These are phyloP conservation scores for Parazoanthus swiftii DNA, from an alignment of 92 coral and sea anemone species.

Conservation along the genomic window DNA sequence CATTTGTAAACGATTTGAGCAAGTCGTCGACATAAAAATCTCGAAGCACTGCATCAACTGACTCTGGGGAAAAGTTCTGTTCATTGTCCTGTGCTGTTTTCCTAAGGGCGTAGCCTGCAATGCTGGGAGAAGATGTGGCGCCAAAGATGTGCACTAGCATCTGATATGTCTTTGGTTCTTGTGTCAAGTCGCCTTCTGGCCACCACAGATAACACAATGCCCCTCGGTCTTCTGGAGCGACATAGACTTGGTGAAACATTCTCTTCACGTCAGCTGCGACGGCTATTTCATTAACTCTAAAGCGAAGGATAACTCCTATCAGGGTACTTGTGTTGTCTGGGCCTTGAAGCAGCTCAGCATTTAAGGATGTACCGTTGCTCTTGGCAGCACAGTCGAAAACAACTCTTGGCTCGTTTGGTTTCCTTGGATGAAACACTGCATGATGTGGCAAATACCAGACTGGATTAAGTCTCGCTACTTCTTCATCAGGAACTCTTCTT, in stretches of 20 bases:
- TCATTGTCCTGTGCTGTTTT: too few species aligned
- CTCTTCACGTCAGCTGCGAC: conserved; percentile 42
- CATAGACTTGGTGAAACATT: too few species aligned
- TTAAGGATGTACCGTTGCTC: conserved; percentile 62
- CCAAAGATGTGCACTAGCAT: neutral
- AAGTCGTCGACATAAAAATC: conserved; percentile 4
- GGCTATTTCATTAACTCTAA: conserved; percentile 56
- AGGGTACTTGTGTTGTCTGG: conserved; percentile 34
- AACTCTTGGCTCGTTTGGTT: conserved; percentile 37
- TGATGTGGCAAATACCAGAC: conserved; percentile 81
- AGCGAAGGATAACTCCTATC: conserved; percentile 61
- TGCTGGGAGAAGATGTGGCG: too few species aligned
- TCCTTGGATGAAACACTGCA: conserved; percentile 71
- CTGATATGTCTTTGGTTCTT: neutral
- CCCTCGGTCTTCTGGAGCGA: conserved; percentile 12
- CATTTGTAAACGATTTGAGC: conserved; percentile 23
- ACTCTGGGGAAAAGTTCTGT: too few species aligned
- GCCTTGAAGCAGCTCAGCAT: conserved; percentile 61
- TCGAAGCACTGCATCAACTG: too few species aligned
- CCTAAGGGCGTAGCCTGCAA: too few species aligned
- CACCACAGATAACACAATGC: conserved; percentile 45
- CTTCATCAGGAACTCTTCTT: conserved; percentile 54
- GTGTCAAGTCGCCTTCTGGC: conserved; percentile 31
- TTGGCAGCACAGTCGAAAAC: too few species aligned
- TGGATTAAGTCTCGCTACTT: conserved; percentile 51